Conservation (phyloP, 2,113 vertebrate genomes). For the Microcebus jonahi region DNA sequence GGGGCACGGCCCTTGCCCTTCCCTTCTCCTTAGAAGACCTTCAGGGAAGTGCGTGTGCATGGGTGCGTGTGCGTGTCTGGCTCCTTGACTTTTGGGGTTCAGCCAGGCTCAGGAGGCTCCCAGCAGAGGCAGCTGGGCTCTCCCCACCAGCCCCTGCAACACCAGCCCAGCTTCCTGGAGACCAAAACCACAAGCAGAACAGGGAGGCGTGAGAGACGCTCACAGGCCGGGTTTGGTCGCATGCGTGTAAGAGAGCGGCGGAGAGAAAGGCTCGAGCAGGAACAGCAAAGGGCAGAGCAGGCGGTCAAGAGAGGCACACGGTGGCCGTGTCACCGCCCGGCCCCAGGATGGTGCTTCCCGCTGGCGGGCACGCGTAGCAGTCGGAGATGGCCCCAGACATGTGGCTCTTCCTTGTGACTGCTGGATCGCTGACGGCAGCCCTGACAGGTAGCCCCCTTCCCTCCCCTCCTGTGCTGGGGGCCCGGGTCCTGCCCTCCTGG, state of each 20-base stretch:
- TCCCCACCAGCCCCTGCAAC: not conserved
- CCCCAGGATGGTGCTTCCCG: not conserved
- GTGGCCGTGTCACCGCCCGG: not conserved
- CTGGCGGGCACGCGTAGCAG: accelerated
- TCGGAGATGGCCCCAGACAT: not conserved
- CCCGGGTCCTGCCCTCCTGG: not conserved
- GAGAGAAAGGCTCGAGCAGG: not conserved
- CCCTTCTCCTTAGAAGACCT: not conserved
- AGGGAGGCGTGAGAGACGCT: not conserved
- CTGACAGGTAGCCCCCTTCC: slow-evolving; percentile 63
- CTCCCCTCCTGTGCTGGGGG: not conserved
- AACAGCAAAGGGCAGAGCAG: not conserved
- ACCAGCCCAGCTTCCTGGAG: slow-evolving; percentile 81
- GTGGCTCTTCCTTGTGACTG: not conserved
- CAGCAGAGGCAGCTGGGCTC: not conserved
- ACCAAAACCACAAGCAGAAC: slow-evolving; percentile 72
- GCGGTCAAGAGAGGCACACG: accelerated
- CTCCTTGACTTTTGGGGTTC: not conserved
- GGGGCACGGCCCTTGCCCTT: not conserved
- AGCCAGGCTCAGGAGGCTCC: not conserved
- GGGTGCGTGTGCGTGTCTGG: not conserved
- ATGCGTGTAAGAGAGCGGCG: not conserved
- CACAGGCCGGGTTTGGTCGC: not conserved
- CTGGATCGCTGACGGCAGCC: not conserved
- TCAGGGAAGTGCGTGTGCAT: not conserved